Evolutionary conservation across 2,797 vertebrate genomes (phyloP).

Genomic region (Melopsittacus undulatus): DNA sequence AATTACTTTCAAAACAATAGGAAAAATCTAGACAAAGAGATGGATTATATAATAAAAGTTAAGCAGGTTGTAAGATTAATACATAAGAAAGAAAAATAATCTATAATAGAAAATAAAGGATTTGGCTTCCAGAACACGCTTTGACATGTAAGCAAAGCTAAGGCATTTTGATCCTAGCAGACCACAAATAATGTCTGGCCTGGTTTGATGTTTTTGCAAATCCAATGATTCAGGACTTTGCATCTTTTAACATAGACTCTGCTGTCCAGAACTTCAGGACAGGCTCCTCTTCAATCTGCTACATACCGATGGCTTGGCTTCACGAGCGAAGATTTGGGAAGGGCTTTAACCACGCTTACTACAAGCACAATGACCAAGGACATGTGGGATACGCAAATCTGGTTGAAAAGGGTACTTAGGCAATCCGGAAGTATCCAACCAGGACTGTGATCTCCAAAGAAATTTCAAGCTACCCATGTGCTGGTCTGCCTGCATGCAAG

Average conservation of each 20-base stretch:
- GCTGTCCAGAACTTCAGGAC: not conserved
- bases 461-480: too few species aligned
- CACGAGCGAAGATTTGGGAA: too few species aligned
- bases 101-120: not conserved
- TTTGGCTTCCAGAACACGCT: not conserved
- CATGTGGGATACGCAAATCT: too few species aligned
- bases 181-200: not conserved
- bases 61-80: not conserved
- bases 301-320: not conserved
- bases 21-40: not conserved
- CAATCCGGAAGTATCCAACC: too few species aligned
- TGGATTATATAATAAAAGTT: not conserved
- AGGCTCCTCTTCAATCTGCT: not conserved
- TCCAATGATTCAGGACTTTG: not conserved
- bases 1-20: not conserved
- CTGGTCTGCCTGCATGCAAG: too few species aligned
- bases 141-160: not conserved
- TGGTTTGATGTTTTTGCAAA: not conserved
- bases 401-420: too few species aligned
- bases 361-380: too few species aligned
- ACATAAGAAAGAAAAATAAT: not conserved
- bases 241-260: not conserved
- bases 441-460: too few species aligned
- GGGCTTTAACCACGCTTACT: too few species aligned
- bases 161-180: not conserved